Conservation (phyloP, 2,888 invertebrate genomes). For the Volucella zonaria region DNA sequence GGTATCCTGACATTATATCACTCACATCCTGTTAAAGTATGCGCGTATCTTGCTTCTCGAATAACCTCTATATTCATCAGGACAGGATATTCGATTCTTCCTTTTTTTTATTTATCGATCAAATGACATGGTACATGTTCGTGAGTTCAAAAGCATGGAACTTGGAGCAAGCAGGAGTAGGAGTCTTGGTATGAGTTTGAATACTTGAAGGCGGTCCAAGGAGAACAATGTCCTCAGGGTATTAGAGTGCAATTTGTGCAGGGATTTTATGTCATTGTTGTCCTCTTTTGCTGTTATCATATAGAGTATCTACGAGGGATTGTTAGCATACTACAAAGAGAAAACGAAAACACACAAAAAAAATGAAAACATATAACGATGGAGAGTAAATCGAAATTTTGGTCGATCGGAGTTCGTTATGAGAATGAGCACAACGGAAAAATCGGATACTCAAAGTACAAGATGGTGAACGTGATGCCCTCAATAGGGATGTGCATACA, state of each 20-base stretch:
- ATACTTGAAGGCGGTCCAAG: conserved; percentile 63
- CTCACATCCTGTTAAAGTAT: conserved; percentile 62
- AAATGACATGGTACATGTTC: conserved; percentile 45
- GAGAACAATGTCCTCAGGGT: conserved; percentile 64
- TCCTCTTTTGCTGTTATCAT: conserved; percentile 59
- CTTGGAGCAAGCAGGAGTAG: neutral
- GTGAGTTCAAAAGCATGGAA: neutral
- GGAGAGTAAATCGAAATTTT: conserved; percentile 31
- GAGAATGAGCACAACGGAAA: neutral
- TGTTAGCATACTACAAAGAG: conserved; percentile 9
- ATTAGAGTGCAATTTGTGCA: conserved; percentile 67
- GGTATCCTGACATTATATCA: conserved; percentile 72
- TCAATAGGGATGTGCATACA: no score
- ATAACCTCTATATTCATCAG: conserved; percentile 50
- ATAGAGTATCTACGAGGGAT: conserved; percentile 55
- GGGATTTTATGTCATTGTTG: conserved; percentile 67
- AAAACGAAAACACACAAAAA: no score
- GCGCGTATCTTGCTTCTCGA: conserved; percentile 43
- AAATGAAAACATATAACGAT: conserved; percentile 17
- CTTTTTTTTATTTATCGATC: conserved; percentile 63
- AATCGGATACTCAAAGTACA: no score
- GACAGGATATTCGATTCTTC: conserved; percentile 67
- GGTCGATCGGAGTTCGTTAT: conserved; percentile 16
- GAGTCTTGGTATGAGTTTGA: conserved; percentile 6
- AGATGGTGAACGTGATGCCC: no score